phyloP scores from a whole-genome alignment of 2,888 invertebrate genomes.

The Pseudanteris insignis region DNA sequence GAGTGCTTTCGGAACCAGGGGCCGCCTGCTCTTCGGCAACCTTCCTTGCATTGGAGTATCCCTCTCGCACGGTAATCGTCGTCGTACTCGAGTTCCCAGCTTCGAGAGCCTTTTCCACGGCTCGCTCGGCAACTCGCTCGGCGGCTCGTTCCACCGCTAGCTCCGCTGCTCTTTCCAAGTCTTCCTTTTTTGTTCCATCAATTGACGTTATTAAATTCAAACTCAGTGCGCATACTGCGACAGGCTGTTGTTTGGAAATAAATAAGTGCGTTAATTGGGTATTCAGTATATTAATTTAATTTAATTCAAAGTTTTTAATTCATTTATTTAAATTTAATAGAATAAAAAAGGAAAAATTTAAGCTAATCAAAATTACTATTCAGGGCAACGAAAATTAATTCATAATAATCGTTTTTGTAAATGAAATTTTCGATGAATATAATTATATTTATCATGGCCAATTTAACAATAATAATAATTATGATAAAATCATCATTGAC shows the following conservation, averaged over 20 bases:
- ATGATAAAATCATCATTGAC: too few relatives aligned
- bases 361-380: too few relatives aligned
- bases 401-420: too few relatives aligned
- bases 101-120: slow-evolving; percentile 61
- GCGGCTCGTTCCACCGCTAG: slow-evolving; percentile 61
- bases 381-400: too few relatives aligned
- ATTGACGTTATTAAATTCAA: slow-evolving; percentile 3
- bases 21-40: slow-evolving; percentile 50
- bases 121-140: slow-evolving; percentile 60
- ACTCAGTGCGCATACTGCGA: slow-evolving; percentile 10
- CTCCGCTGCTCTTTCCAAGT: slow-evolving; percentile 61
- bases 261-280: not conserved
- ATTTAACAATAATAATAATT: too few relatives aligned
- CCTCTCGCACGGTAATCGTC: slow-evolving; percentile 56
- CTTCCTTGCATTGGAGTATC: slow-evolving; percentile 55
- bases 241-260: not conserved
- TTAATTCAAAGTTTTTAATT: not conserved
- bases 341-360: not conserved
- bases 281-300: too few relatives aligned
- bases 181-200: slow-evolving; percentile 45
- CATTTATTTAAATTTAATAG: not conserved
- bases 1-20: slow-evolving; percentile 48
- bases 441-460: too few relatives aligned
- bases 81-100: slow-evolving; percentile 57
- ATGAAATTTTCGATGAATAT: too few relatives aligned